Conservation (phyloP, 2,888 invertebrate species). For the Morpho achilles region DNA sequence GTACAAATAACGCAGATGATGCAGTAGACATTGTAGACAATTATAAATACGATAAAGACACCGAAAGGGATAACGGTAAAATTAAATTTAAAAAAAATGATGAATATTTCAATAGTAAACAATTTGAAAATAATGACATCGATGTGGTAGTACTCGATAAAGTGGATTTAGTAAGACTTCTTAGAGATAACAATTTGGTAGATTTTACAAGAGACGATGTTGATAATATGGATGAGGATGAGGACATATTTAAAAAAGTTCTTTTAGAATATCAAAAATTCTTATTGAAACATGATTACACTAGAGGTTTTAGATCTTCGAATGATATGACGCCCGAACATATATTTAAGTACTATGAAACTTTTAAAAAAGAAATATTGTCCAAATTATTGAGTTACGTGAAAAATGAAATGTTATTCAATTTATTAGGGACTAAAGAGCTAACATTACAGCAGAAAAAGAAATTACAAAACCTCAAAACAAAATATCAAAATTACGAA, state of each 20-base stretch:
- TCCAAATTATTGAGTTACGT: slow-evolving; percentile 4
- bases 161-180: slow-evolving; percentile 29
- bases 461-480: slow-evolving; percentile 14
- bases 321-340: slow-evolving; percentile 18
- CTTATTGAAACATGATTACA: not conserved
- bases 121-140: slow-evolving; percentile 26
- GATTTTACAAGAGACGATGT: slow-evolving; percentile 16
- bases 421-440: slow-evolving; percentile 3
- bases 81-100: not conserved
- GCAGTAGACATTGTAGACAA: not conserved
- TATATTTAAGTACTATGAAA: slow-evolving; percentile 19
- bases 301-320: not conserved
- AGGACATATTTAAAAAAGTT: slow-evolving; percentile 1
- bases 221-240: not conserved
- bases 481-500: slow-evolving; percentile 4
- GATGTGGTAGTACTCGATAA: slow-evolving; percentile 42
- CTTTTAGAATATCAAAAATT: not conserved
- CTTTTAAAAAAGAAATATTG: slow-evolving; percentile 16
- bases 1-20: not conserved
- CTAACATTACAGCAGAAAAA: slow-evolving; percentile 8
- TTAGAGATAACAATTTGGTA: slow-evolving; percentile 13
- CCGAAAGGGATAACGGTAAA: not conserved
- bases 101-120: not conserved
- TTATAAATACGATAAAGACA: not conserved
- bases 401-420: slow-evolving; percentile 1